Base-by-base conservation (phyloP, 2,888 invertebrate genomes). In the Eulithis testata region DNA sequence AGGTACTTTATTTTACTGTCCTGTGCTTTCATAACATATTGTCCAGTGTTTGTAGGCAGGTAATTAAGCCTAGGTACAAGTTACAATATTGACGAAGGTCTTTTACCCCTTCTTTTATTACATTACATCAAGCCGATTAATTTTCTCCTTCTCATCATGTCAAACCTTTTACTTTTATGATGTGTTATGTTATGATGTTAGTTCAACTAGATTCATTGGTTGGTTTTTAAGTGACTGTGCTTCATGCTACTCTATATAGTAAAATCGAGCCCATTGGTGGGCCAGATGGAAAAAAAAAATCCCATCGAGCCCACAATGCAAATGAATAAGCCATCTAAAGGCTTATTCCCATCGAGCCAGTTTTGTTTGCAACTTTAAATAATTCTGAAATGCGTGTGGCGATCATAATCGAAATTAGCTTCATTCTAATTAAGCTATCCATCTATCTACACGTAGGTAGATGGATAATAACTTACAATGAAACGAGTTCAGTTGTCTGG, bases 11-110 rank as follows among this genome's bases (percentile, higher is more conserved):
- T 45, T 21, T 56, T 45, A 27, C 14, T 37, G 36, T 36, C 45
- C 45, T 12, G 55, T 45, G 12, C 45, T 56, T 56, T 56, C 36
- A 36, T 56, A 36, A 27, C 7, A 27, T 45, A 45, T 11, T 47
- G 45, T 49, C 21, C 21, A 49, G 36, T 40, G 40, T 40, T 43
- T 21, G 49, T 49, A 49, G 9, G 47, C 21, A 21, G 21, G 21
- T 21, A 21, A 21, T 21, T 4, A 12, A 5, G 12, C 12, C 3
- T 36, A 21, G 14, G 31, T 31, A 85, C 83, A 72, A 86, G 83
- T 81, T 82, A 74, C 84, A 86, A 63, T 43, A 76, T 66, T 71
- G 65, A 63, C 69, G 85, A 86, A 86, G 87, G 84, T 76, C 85
- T 84, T 76, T 69, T 57, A 43, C 70, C 63, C 69, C 68, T 72